phyloP scores from a whole-genome alignment of 2,797 vertebrate species.

The Rhadinocentrus ornatus region DNA sequence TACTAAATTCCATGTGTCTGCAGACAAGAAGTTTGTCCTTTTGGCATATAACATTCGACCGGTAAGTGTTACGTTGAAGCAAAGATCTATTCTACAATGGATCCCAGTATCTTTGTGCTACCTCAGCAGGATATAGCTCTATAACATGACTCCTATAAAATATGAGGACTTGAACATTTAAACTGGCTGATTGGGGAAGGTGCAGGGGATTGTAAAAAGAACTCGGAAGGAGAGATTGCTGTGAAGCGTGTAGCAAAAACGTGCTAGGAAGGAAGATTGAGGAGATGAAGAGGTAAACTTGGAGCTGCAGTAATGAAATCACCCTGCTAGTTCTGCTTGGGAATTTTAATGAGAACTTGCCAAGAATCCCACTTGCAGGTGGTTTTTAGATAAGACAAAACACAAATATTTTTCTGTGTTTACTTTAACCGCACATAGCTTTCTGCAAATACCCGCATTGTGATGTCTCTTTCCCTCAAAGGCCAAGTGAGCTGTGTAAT shows the following conservation, averaged over 20 bases:
- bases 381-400: constrained; percentile 59
- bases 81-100: background rate
- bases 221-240: constrained; percentile 51
- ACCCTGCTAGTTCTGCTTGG: constrained; percentile 36
- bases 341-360: constrained; percentile 72
- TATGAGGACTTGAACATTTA: constrained; percentile 74
- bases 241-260: constrained; percentile 32
- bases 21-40: constrained; percentile 85
- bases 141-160: constrained; percentile 56
- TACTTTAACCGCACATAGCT: constrained; percentile 2
- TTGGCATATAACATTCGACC: constrained; percentile 82
- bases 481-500: constrained; percentile 53
- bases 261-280: constrained; percentile 39
- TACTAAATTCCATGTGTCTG: constrained; percentile 82
- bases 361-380: constrained; percentile 61
- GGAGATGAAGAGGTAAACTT: constrained; percentile 67
- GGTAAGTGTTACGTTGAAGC: constrained; percentile 73
- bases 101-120: constrained; percentile 31
- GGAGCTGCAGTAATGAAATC: constrained; percentile 67
- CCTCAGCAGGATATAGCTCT: constrained; percentile 58
- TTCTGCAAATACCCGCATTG: constrained; percentile 65
- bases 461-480: constrained; percentile 55
- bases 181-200: constrained; percentile 52
- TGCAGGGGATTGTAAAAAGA: constrained; percentile 41
- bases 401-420: constrained; percentile 42